phyloP scores from a whole-genome alignment of 2,113 vertebrate genomes.

The Rattus norvegicus region GRCr8 NC_086036.1:77729501-77730000 shows the following conservation, averaged over 20 bases:
- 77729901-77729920: neutral
- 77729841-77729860: neutral
- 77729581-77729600: neutral
- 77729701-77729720: accelerated
- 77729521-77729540: neutral
- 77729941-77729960: neutral
- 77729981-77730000: neutral
- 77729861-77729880: neutral
- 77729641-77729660: no score
- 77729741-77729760: neutral
- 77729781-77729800: neutral
- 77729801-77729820: neutral
- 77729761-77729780: neutral
- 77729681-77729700: neutral
- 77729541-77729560: neutral
- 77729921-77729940: neutral
- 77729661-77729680: neutral
- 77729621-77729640: neutral
- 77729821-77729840: neutral
- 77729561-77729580: neutral
- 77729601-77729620: neutral
- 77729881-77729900: neutral
- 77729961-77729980: neutral
- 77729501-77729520: neutral
- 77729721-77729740: neutral